Percentiles rank a stretch among this genome's conserved stretches.
These are phyloP conservation scores for Pangasius sanitwongsei DNA, from an alignment of 2,797 vertebrate species.

Conservation along the genomic window DNA sequence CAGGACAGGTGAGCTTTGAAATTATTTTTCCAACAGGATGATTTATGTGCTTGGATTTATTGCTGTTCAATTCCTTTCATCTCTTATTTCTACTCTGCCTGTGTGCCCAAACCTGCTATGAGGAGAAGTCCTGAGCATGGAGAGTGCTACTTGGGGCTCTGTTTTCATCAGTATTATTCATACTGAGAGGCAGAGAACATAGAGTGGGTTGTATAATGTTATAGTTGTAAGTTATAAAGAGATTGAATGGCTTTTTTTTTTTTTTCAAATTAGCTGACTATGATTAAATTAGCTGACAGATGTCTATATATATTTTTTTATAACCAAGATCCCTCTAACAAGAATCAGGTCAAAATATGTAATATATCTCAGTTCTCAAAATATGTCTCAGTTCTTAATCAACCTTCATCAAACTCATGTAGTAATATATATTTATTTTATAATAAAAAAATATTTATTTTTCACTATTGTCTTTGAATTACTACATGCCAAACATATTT, in stretches of 20 bases:
- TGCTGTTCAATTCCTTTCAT: not conserved
- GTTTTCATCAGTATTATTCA: not conserved
- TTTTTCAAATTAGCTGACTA: not conserved
- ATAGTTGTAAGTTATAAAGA: not conserved
- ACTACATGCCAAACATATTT: not conserved
- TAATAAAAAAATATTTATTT: not conserved
- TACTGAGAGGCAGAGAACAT: not conserved
- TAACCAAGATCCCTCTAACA: not conserved
- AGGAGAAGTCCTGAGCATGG: not conserved
- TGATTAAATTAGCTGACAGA: not conserved
- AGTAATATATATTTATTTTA: too few relatives aligned
- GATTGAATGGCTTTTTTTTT: not conserved
- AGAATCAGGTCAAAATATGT: not conserved
- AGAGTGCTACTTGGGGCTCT: not conserved
- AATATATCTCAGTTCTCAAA: not conserved
- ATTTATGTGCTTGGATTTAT: conserved; percentile 8
- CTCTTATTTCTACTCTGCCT: not conserved
- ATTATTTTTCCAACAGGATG: not conserved
- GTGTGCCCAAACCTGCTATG: not conserved
- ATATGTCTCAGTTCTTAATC: not conserved
- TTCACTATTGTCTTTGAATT: not conserved
- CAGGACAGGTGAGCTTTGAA: conserved; percentile 75
- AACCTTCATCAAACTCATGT: not conserved
- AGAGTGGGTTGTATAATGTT: not conserved
- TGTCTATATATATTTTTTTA: not conserved